A percentile compares a stretch with the other conserved stretches of the same genome.
phyloP scores from a whole-genome alignment of 2,888 invertebrate species.

The Endomychus coccineus region DNA sequence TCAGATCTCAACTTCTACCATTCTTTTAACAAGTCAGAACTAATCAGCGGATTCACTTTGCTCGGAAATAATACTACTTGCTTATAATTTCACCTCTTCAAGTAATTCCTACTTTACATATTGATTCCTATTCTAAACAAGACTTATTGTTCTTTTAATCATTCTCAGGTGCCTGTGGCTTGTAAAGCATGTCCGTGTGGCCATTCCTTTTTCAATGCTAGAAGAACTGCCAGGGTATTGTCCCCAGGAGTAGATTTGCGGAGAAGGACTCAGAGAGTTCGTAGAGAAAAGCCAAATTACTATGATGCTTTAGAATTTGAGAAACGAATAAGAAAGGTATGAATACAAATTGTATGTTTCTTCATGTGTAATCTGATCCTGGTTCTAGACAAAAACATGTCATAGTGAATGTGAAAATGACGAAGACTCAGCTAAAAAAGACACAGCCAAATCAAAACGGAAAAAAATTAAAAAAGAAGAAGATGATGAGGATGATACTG shows the following conservation, averaged over 20 bases:
- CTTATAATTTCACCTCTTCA: no score
- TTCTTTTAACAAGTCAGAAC: no score
- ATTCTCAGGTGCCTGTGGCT: conserved; percentile 67
- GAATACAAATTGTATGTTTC: conserved; percentile 8
- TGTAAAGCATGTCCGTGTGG: conserved; percentile 80
- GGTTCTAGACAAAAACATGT: conserved; percentile 39
- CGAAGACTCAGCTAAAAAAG: conserved; percentile 46
- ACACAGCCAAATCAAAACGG: conserved; percentile 35
- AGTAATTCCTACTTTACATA: background rate
- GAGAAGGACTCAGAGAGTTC: conserved; percentile 63
- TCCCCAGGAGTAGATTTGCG: conserved; percentile 50
- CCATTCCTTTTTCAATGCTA: conserved; percentile 68
- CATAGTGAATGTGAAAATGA: conserved; percentile 49
- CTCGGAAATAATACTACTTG: no score
- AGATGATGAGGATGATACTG: conserved; percentile 42
- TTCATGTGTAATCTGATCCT: background rate
- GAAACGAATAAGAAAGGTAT: conserved; percentile 62
- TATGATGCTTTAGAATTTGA: conserved; percentile 77
- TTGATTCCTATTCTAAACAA: background rate
- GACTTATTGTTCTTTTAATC: background rate
- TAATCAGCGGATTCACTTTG: no score
- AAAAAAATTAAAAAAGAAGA: conserved; percentile 42
- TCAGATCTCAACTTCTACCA: no score
- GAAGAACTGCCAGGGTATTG: conserved; percentile 47
- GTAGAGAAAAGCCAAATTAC: conserved; percentile 72